Percentiles rank a stretch among this genome's conserved stretches.
phyloP scores from a whole-genome alignment of 2,797 vertebrate genomes.

The Eulemur rubriventer region DNA sequence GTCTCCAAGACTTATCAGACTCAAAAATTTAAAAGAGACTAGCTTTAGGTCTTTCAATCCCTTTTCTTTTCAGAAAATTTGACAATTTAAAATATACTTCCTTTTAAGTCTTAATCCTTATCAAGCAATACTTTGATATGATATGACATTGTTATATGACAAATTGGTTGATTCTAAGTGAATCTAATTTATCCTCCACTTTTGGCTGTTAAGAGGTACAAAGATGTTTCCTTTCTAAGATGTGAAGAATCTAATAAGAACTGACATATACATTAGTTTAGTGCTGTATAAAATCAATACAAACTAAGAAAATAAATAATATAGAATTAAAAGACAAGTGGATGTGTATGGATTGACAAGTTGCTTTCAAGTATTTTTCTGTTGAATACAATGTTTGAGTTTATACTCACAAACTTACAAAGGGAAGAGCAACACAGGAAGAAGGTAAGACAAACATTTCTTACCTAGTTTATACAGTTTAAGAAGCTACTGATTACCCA shows the following conservation, averaged over 20 bases:
- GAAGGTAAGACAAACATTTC: constrained; percentile 42
- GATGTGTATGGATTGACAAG: neutral
- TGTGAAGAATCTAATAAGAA: constrained; percentile 74
- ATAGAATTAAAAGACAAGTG: constrained; percentile 35
- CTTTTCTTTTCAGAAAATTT: constrained; percentile 73
- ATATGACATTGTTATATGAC: constrained; percentile 79
- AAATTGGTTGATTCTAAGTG: constrained; percentile 82
- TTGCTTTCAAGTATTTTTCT: constrained; percentile 62
- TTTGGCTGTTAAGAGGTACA: constrained; percentile 75
- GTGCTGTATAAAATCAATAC: constrained; percentile 58
- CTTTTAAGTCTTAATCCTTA: constrained; percentile 81
- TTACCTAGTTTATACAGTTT: constrained; percentile 50
- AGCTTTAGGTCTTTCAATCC: constrained; percentile 28
- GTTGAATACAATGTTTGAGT: neutral
- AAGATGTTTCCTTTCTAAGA: constrained; percentile 79
- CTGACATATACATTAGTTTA: constrained; percentile 60
- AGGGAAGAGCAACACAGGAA: constrained; percentile 4
- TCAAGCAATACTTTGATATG: constrained; percentile 76
- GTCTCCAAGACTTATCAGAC: constrained; percentile 69
- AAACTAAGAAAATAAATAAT: constrained; percentile 61
- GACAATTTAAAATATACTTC: constrained; percentile 74
- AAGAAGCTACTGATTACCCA: constrained; percentile 56
- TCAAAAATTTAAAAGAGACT: constrained; percentile 66
- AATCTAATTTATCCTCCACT: constrained; percentile 80
- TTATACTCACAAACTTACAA: constrained; percentile 62